Base-by-base conservation (phyloP, 37 sponge, comb jelly and placozoan genomes). In the Chondrosia reniformis region DNA sequence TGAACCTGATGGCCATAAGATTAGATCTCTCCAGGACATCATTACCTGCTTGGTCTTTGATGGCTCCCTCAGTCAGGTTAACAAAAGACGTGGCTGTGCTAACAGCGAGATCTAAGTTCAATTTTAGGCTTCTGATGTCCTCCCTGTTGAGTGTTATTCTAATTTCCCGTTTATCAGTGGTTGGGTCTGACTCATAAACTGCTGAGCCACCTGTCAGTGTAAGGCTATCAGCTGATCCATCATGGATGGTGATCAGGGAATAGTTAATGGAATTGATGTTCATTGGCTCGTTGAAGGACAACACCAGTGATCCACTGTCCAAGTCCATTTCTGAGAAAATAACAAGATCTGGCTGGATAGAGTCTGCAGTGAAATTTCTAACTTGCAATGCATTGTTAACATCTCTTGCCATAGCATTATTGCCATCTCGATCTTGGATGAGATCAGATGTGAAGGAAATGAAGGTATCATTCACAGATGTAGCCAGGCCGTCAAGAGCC, bases 271-370 rank as follows among this genome's bases (percentile, higher is more conserved):
- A 45, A 22, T 67, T 76, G 42, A 65, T 62, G 54, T 89, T 74
- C 37, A 95, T 74, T 32, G 96, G 96, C 71, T 95, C 96, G 33
- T 77, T 73, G 78, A 95, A 95, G 3, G 85, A 86, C 28, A 95
- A 77, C 15, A 64, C 83, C 33, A 95, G 28, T 24, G 77, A 32
- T 39, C 87, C 93, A 39, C 33, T 67, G 64, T 89, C 76, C 81
- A 95, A 83, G 62, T 95, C 96, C 28, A 95, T 39, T 31, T 44
- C 49, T 43, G 66, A 75, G 78, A 86, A 92, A 31, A 79, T 40
- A 0, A 59, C 45, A 41, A 95, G 45, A 1, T 25, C 3, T 1
- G 92, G 92, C 22, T 33, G 31, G 44, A 88, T 84, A 27, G 54
- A 32, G 67, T 95, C 96, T 71, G 76, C 73, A 1, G 67, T 55